Evolutionary conservation across 2,113 vertebrate species (phyloP).

Genomic region (Triplophysa rosa): DNA sequence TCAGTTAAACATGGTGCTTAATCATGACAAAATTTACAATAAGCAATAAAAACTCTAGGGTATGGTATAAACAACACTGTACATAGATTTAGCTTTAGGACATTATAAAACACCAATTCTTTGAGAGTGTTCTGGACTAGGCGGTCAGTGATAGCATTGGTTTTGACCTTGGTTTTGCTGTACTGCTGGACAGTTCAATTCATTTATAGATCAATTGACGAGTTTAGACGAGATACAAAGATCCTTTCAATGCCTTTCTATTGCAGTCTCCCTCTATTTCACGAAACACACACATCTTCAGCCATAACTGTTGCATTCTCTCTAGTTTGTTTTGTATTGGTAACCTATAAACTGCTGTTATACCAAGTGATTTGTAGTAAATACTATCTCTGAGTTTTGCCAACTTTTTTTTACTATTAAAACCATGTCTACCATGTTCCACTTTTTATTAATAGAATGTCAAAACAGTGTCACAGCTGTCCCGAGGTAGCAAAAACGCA

Average conservation of each 20-base stretch:
- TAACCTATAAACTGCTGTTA: not conserved
- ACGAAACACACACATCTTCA: constrained; percentile 32
- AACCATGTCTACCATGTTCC: too few species aligned
- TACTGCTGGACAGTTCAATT: constrained; percentile 63
- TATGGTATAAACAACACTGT: not conserved
- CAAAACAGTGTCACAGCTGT: not conserved
- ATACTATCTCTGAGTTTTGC: not conserved
- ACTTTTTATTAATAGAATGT: not conserved
- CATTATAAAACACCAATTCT: not conserved
- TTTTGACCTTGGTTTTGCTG: constrained; percentile 55
- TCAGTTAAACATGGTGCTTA: not conserved
- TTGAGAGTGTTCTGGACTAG: not conserved
- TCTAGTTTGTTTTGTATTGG: not conserved
- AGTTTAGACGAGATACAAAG: constrained; percentile 62
- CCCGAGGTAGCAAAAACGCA: not conserved
- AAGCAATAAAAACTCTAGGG: not conserved
- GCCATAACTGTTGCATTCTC: constrained; percentile 38
- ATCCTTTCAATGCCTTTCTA: constrained; percentile 60
- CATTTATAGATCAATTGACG: constrained; percentile 71
- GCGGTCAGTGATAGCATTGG: not conserved
- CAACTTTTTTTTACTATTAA: not conserved
- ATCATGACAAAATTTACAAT: not conserved
- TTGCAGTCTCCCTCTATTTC: constrained; percentile 54
- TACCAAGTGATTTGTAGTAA: not conserved
- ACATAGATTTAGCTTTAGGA: not conserved